Base-by-base conservation (phyloP, 2,888 invertebrate genomes). In the Erebia palarica region DNA sequence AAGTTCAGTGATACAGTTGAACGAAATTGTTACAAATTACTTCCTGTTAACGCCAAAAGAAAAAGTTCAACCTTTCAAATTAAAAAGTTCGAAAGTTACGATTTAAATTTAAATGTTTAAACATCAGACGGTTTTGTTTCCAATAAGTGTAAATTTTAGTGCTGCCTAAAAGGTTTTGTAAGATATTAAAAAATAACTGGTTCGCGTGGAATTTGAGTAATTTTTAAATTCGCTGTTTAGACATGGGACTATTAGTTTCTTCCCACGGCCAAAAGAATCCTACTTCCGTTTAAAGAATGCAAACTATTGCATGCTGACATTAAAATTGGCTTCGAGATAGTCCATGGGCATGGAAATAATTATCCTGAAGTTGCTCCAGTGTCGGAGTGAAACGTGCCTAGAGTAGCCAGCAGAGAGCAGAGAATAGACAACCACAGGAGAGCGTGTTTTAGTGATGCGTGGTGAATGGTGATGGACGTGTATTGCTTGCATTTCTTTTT, bases 11-110 rank as follows among this genome's bases (percentile, higher is more conserved):
- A 51, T n/a, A 14, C 49, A n/a, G 27, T 51, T 21, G 10, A 51
- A 49, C 51, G 16, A 67, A 61, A 60, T 44, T 70, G 60, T 61
- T 13, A 61, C 16, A 64, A 21, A 61, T 70, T 44, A 65, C 65
- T 42, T 42, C 49, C 58, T n/a, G 42, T 53, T 42, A 51, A n/a
- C 18, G 51, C 57, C 13, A 16, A 55, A 65, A 60, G 59, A 55
- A 61, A 58, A 58, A 59, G 69, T 59, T 69, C 64, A 65, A 69
- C 59, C 36, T 59, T 10, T 60, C 60, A 65, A 58, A 65, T 69
- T 63, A 13, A 58, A 58, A 65, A 59, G 47, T 57, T 27, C 59
- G 65, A 70, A 70, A 65, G 65, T 57, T 18, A 18, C 42, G 42
- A 57, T 10, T 57, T 57, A 18, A 57, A 57, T 11, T 57, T 21